These are phyloP conservation scores for Chloroceryle inda DNA, from an alignment of 2,797 vertebrate species.

Conservation along the genomic window DNA sequence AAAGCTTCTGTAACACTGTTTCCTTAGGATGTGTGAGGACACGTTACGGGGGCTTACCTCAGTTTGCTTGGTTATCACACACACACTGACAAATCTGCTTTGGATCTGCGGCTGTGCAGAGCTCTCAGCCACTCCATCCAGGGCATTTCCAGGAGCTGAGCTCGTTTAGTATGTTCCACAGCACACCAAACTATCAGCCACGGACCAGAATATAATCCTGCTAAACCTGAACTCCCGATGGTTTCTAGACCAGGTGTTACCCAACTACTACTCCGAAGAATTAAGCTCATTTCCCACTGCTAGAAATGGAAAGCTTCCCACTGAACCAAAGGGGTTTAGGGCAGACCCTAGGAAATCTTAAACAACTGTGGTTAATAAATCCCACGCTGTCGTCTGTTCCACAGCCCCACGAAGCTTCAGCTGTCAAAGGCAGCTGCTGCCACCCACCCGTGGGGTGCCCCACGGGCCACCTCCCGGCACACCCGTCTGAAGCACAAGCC, in stretches of 20 bases:
- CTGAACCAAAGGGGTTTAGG: background rate
- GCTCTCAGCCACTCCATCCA: background rate
- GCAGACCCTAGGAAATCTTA: background rate
- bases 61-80: background rate
- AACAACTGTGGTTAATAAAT: background rate
- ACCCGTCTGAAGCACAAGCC: background rate
- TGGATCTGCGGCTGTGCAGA: background rate
- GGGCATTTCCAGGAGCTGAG: background rate
- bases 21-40: background rate
- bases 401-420: background rate
- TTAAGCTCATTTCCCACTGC: background rate
- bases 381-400: background rate
- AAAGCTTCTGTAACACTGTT: background rate
- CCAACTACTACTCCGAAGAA: background rate
- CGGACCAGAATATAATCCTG: background rate
- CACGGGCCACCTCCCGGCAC: slow-evolving; percentile 1
- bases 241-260: background rate
- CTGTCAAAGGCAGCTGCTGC: slow-evolving; percentile 20
- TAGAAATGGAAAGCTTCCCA: background rate
- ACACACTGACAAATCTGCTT: accelerated
- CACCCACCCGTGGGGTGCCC: slow-evolving; percentile 42
- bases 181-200: background rate
- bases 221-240: background rate
- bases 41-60: background rate
- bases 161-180: background rate